Evolutionary conservation across 1,140 invertebrate genomes (phyloP).

Genomic region (Gryllus bimaculatus): DNA sequence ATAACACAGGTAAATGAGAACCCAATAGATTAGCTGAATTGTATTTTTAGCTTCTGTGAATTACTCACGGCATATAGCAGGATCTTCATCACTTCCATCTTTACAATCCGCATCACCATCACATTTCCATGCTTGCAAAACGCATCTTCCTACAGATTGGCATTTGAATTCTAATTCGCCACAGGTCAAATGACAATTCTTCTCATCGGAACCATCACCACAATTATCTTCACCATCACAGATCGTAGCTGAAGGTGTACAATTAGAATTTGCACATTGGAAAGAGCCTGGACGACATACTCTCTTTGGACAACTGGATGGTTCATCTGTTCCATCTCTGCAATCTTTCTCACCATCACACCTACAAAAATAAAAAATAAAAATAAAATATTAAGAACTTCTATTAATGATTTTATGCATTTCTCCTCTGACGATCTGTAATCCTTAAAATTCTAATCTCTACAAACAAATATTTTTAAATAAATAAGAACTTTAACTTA

Average conservation of each 20-base stretch:
- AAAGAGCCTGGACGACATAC: conserved; percentile 79
- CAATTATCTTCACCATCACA: conserved; percentile 90
- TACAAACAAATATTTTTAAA: not conserved
- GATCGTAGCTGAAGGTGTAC: conserved; percentile 81
- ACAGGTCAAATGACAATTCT: conserved; percentile 41
- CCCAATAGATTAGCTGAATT: too few species aligned
- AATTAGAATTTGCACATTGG: conserved; percentile 89
- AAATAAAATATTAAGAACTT: not conserved
- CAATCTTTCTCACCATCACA: conserved; percentile 82
- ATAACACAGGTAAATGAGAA: too few species aligned
- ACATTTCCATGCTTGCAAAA: conserved; percentile 90
- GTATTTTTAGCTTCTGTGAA: too few species aligned
- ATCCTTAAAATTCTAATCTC: not conserved
- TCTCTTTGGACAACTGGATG: conserved; percentile 61
- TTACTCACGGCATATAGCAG: conserved; percentile 66
- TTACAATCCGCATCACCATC: conserved; percentile 92
- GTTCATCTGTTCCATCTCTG: conserved; percentile 87
- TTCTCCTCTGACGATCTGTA: not conserved
- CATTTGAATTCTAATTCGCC: conserved; percentile 91
- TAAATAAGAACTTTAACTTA: conserved; percentile 41
- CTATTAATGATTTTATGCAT: not conserved
- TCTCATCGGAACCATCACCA: conserved; percentile 74
- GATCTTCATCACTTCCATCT: conserved; percentile 89
- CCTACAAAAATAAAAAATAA: conserved; percentile 29
- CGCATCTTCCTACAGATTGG: conserved; percentile 79